Evolutionary conservation across 2,888 invertebrate species (phyloP).

Genomic region (Eumerus sabulonum): DNA sequence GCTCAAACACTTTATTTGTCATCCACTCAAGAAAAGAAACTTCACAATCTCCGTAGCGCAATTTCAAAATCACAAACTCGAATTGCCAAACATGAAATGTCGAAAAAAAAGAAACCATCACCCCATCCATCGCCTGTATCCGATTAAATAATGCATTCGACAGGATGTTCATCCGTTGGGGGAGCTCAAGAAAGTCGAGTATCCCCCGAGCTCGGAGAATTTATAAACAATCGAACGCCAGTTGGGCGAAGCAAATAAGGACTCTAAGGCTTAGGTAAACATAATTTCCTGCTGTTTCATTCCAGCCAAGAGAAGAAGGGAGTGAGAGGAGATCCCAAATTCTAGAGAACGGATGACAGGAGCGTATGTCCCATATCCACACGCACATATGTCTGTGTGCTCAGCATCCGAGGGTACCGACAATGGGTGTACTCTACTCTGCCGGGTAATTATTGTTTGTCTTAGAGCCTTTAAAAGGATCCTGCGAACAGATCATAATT

Average conservation of each 20-base stretch:
- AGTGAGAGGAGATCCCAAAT: constrained; percentile 16
- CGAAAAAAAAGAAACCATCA: too few species aligned
- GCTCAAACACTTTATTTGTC: too few species aligned
- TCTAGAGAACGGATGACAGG: not conserved
- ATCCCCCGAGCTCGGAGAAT: not conserved
- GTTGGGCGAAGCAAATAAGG: too few species aligned
- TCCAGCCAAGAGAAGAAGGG: constrained; percentile 31
- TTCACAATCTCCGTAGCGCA: too few species aligned
- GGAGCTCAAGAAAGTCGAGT: not conserved
- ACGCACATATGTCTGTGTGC: not conserved
- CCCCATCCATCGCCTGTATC: too few species aligned
- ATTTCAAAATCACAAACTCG: too few species aligned
- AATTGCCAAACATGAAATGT: too few species aligned
- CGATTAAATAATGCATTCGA: constrained; percentile 33
- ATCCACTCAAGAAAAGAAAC: too few species aligned
- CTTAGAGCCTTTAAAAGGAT: constrained; percentile 14
- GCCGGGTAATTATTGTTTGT: constrained; percentile 23
- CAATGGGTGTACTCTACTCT: not conserved
- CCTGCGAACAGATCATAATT: constrained; percentile 17
- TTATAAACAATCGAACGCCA: too few species aligned
- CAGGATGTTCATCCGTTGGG: constrained; percentile 18
- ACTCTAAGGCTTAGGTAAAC: constrained; percentile 41
- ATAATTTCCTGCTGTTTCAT: constrained; percentile 65
- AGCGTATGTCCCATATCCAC: constrained; percentile 4
- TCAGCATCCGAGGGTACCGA: too few species aligned